phyloP scores from a whole-genome alignment of 2,113 vertebrate species.

The Chitala chitala region DNA sequence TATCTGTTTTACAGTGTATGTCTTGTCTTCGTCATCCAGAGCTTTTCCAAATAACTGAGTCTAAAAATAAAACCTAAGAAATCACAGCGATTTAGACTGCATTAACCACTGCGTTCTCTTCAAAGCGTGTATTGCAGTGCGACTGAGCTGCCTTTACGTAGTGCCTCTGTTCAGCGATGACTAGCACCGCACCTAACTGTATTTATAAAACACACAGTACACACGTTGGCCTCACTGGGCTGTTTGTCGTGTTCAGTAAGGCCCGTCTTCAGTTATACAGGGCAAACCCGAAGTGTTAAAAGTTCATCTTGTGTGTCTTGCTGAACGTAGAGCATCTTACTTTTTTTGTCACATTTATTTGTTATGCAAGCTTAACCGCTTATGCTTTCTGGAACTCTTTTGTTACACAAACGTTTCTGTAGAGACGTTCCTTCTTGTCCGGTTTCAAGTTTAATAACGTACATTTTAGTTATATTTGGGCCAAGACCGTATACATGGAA shows the following conservation, averaged over 20 bases:
- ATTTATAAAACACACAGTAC: background rate
- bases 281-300: background rate
- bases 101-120: constrained; percentile 10
- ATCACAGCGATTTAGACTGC: background rate
- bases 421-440: background rate
- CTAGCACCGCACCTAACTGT: background rate
- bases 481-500: background rate
- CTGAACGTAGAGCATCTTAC: background rate
- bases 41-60: constrained; percentile 14
- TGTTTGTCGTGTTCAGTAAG: constrained; percentile 3
- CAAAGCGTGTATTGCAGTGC: background rate
- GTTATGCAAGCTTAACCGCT: background rate
- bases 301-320: background rate
- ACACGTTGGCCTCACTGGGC: background rate
- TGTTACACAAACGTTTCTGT: background rate
- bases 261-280: background rate
- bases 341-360: background rate
- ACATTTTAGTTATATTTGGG: background rate
- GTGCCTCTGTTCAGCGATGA: constrained; percentile 19
- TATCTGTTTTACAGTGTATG: constrained; percentile 5
- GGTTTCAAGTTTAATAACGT: background rate
- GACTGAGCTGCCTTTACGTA: background rate
- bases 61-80: constrained; percentile 16
- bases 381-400: background rate
- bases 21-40: constrained; percentile 6